Evolutionary conservation across 2,888 invertebrate genomes (phyloP).

Genomic region (Keiferia lycopersicella): DNA sequence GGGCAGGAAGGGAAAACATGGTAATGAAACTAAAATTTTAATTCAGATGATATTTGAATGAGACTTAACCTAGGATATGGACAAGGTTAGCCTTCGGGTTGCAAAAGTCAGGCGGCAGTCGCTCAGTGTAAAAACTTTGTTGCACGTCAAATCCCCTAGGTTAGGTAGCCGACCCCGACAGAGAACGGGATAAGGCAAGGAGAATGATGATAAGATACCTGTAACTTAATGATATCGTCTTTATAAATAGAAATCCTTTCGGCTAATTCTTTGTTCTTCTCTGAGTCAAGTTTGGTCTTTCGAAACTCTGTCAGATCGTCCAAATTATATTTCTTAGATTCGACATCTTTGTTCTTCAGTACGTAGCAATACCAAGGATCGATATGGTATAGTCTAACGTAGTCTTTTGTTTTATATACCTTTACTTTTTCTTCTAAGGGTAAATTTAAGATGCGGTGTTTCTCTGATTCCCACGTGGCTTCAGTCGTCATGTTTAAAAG

Average conservation of each 20-base stretch:
- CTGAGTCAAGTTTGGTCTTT: conserved; percentile 54
- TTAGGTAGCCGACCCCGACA: no score
- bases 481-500: conserved; percentile 63
- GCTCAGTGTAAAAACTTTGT: no score
- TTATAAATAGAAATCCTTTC: conserved; percentile 85
- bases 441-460: conserved; percentile 77
- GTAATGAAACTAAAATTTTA: no score
- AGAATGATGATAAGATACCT: no score
- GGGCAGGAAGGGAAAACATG: no score
- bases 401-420: conserved; percentile 66
- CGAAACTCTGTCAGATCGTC: conserved; percentile 62
- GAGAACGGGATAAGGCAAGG: no score
- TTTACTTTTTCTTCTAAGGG: conserved; percentile 77
- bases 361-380: conserved; percentile 81
- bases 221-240: conserved; percentile 92
- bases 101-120: no score
- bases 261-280: conserved; percentile 68
- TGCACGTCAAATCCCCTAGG: no score
- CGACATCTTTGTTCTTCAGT: conserved; percentile 56
- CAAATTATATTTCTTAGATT: conserved; percentile 56
- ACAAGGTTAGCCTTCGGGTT: no score
- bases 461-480: conserved; percentile 72
- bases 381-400: conserved; percentile 67
- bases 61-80: no score
- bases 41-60: no score